Evolutionary conservation across 2,888 invertebrate species (phyloP), one percentile per base, ranked within the genome.

Genomic region (Drosophila longiperda): DNA sequence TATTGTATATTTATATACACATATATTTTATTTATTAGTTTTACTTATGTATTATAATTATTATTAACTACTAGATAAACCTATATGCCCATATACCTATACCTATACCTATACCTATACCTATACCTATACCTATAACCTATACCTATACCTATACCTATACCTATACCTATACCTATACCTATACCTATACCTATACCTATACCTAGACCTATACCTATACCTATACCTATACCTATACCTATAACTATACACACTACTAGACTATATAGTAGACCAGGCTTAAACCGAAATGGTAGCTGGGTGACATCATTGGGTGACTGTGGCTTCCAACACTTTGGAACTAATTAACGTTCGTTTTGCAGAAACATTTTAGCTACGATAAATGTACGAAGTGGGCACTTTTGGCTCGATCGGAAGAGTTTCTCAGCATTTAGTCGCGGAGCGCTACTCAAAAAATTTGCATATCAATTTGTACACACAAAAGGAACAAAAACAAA

Each of bases 381-480:
- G 77, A 75, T 79, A 77, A 77, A 74, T 73, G 55, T 33, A 23
- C 20, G 42, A 29, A 36, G 45, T 23, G 42, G n/a, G 48, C 26
- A 38, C 29, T 45, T 50, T 15, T 48, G 64, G 6, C 58, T 34
- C 74, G 67, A 75, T 73, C 77, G 40, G 54, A 54, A 59, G 50
- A 67, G 64, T 48, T 58, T 33, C 67, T 36, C 52, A 60, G 75
- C 59, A 62, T 70, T 78, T 66, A 69, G 72, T 36, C 53, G 64
- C 74, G 42, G 67, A 72, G 73, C 33, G 69, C 75, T 72, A 70
- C 76, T 83, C 79, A 77, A 82, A 83, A 83, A 90, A 89, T 89
- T 89, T 89, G 89, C 89, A 89, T 89, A 89, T 89, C 89, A 89
- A 89, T 89, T 89, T 89, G 89, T 89, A 86, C 74, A 84, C 80